Conservation (phyloP, 2,888 invertebrate genomes). For the Pachymerium ferrugineum region DNA sequence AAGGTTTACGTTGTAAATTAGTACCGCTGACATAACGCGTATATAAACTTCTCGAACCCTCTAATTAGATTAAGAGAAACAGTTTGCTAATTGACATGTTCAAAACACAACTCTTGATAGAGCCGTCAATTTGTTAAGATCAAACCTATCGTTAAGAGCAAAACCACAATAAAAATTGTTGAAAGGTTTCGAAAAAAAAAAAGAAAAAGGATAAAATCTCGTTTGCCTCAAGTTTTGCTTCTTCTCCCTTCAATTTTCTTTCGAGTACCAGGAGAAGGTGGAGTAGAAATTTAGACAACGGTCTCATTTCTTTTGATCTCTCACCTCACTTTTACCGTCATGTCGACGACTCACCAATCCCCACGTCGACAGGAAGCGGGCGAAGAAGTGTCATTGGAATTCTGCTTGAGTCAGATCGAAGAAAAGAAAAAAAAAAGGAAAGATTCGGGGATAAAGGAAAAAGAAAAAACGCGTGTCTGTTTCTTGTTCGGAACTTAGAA, state of each 20-base stretch:
- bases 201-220: not conserved
- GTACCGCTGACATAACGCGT: too few relatives aligned
- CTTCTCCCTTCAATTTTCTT: not conserved
- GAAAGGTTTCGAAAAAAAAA: not conserved
- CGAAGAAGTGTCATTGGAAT: not conserved
- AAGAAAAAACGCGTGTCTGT: not conserved
- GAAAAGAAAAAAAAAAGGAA: not conserved
- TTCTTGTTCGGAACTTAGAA: not conserved
- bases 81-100: not conserved
- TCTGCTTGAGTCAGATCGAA: not conserved
- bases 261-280: not conserved
- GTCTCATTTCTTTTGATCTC: not conserved
- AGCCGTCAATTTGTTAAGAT: not conserved
- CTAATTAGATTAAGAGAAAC: too few relatives aligned
- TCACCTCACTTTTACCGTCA: conserved; percentile 2
- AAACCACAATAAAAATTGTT: not conserved
- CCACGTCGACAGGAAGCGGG: conserved; percentile 3
- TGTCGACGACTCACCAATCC: conserved; percentile 4
- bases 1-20: too few relatives aligned
- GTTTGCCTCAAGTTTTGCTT: not conserved
- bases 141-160: not conserved
- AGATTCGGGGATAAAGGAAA: not conserved
- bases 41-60: too few relatives aligned
- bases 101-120: not conserved
- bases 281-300: conserved; percentile 4